phyloP scores from a whole-genome alignment of 2,888 invertebrate genomes.

The Drosophila affinis region DNA sequence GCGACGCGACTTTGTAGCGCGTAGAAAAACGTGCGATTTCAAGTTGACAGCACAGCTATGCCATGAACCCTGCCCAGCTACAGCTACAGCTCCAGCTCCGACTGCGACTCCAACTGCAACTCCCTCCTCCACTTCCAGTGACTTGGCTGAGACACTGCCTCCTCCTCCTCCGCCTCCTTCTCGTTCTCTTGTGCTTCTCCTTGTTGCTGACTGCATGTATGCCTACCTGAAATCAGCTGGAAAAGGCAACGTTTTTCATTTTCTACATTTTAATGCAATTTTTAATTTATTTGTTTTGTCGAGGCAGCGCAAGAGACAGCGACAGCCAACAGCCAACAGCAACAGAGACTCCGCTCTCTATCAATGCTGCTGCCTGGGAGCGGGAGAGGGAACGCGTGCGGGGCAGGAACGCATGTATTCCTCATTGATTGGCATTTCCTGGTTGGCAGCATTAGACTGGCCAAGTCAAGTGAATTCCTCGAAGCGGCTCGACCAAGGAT shows the following conservation, averaged over 20 bases:
- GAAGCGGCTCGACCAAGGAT: constrained; percentile 57
- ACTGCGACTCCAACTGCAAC: neutral
- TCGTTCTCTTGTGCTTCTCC: neutral
- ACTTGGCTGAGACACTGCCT: constrained; percentile 11
- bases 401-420: constrained; percentile 65
- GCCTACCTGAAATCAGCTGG: constrained; percentile 62
- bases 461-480: constrained; percentile 79
- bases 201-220: constrained; percentile 11
- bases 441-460: constrained; percentile 76
- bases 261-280: constrained; percentile 79
- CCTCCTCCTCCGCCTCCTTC: neutral
- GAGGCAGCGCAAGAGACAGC: constrained; percentile 31
- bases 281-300: constrained; percentile 79
- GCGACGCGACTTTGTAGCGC: constrained; percentile 71
- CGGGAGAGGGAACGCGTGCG: neutral
- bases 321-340: constrained; percentile 34
- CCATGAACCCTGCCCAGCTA: constrained; percentile 62
- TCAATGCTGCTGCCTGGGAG: constrained; percentile 34
- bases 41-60: constrained; percentile 76
- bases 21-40: constrained; percentile 78
- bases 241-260: constrained; percentile 77
- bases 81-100: constrained; percentile 12
- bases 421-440: constrained; percentile 80
- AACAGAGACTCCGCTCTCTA: constrained; percentile 48
- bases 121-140: neutral